Conservation (phyloP, 1,140 invertebrate species). For the Agrypnia vestita region DNA sequence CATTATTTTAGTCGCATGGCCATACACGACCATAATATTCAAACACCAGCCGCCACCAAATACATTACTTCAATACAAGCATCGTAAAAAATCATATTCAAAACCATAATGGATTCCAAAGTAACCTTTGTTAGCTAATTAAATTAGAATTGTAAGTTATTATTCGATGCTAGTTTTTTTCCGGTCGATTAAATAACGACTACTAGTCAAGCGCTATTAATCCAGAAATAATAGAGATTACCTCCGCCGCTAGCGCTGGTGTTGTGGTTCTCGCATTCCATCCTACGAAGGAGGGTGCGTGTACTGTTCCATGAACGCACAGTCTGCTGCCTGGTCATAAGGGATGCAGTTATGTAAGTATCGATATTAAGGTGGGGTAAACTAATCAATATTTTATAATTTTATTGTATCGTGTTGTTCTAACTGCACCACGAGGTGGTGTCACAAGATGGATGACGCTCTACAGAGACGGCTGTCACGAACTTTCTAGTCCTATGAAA, state of each 20-base stretch:
- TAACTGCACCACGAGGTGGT: too few species aligned
- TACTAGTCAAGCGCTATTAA: constrained; percentile 7
- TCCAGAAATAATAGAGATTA: constrained; percentile 3
- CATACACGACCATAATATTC: too few species aligned
- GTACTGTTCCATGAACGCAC: too few species aligned
- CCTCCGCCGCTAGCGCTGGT: constrained; percentile 2
- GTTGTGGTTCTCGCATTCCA: background rate
- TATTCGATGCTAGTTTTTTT: background rate
- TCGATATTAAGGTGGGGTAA: too few species aligned
- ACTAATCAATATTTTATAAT: too few species aligned
- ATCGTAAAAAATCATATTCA: background rate
- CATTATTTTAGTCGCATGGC: too few species aligned
- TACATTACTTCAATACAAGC: background rate
- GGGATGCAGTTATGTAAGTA: too few species aligned
- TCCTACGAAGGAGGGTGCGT: background rate
- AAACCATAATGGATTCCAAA: constrained; percentile 4
- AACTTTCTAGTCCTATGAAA: too few species aligned
- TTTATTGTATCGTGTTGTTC: too few species aligned
- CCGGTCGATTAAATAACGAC: background rate
- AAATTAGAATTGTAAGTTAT: background rate
- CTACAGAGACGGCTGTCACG: too few species aligned
- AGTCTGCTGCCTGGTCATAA: too few species aligned
- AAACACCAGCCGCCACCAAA: background rate
- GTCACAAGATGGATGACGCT: too few species aligned
- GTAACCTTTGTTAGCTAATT: background rate